These are phyloP conservation scores for Lycopodina hypogea DNA, from an alignment of 37 sponge, comb jelly and placozoan genomes.

Conservation along the genomic window DNA sequence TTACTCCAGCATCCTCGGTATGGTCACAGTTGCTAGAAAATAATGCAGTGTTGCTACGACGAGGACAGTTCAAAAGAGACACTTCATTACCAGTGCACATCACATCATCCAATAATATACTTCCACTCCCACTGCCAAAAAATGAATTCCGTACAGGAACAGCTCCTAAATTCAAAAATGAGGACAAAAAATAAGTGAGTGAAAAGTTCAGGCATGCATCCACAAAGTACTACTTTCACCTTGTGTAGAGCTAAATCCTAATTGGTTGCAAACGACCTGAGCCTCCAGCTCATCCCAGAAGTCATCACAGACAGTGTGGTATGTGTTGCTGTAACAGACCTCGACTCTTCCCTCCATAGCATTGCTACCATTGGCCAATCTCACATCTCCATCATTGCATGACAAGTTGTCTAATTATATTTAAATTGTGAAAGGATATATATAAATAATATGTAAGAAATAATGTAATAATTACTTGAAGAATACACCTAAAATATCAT, in stretches of 20 bases:
- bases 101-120: constrained; percentile 1
- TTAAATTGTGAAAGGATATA: no score
- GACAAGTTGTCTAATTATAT: no score
- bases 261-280: no score
- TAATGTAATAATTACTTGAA: no score
- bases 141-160: background rate
- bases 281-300: no score
- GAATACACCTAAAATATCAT: no score
- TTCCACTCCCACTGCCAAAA: constrained; percentile 1
- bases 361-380: background rate
- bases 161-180: constrained; percentile 9
- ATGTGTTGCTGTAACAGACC: background rate
- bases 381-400: background rate
- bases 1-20: background rate
- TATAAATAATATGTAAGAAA: no score
- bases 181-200: no score
- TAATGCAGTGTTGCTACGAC: background rate
- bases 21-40: constrained; percentile 2
- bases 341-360: background rate
- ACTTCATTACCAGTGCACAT: background rate
- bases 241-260: background rate
- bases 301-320: no score
- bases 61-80: background rate
- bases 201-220: no score
- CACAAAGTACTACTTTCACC: no score